These are phyloP conservation scores for Chelon auratus DNA, from an alignment of 2,797 vertebrate species.

Conservation along the genomic window DNA sequence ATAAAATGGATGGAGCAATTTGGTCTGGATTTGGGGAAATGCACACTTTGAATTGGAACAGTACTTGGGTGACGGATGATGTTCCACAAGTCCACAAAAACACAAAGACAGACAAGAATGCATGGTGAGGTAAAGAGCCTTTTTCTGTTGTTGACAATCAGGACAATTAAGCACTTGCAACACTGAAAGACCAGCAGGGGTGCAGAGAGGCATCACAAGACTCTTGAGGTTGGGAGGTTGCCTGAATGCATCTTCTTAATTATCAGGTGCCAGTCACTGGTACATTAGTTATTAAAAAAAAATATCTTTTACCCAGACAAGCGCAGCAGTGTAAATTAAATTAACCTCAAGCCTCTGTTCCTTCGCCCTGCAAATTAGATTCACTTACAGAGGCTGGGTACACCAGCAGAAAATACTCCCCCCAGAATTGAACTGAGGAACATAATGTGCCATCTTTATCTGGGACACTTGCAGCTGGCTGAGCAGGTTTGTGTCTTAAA, in stretches of 20 bases:
- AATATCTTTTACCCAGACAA: constrained; percentile 57
- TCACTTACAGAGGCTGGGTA: constrained; percentile 63
- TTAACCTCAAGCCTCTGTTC: constrained; percentile 78
- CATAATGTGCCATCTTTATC: constrained; percentile 77
- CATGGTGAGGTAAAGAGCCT: too few species aligned
- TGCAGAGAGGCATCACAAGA: neutral
- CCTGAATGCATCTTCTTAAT: constrained; percentile 25
- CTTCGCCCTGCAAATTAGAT: constrained; percentile 79
- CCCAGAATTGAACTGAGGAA: constrained; percentile 69
- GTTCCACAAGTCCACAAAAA: too few species aligned
- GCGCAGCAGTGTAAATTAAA: constrained; percentile 70
- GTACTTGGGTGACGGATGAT: too few species aligned
- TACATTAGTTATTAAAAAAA: constrained; percentile 54
- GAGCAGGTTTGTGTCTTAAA: constrained; percentile 55
- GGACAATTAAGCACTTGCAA: too few species aligned
- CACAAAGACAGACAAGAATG: too few species aligned
- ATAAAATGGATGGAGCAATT: too few species aligned
- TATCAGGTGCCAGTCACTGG: constrained; percentile 38
- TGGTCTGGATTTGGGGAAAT: too few species aligned
- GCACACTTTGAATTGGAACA: too few species aligned
- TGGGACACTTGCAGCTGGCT: constrained; percentile 71
- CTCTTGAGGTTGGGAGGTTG: constrained; percentile 3
- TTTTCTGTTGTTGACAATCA: too few species aligned
- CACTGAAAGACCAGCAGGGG: too few species aligned
- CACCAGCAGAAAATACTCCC: constrained; percentile 68